Base-by-base conservation (phyloP, 2,888 invertebrate genomes). In the Drosophila pseudotalamancana region DNA sequence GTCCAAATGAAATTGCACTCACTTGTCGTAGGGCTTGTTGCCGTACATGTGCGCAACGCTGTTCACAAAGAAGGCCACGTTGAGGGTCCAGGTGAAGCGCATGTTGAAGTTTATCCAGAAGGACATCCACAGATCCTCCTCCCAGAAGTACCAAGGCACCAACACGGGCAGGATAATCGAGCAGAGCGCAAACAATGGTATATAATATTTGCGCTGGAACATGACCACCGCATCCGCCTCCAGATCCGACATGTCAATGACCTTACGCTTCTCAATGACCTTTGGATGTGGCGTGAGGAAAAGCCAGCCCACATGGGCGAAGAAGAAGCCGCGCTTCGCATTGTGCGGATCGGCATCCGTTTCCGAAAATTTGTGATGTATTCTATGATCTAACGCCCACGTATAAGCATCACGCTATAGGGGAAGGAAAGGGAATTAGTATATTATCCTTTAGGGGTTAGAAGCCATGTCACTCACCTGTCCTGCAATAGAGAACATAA, bases 1-100 rank as follows among this genome's bases (percentile, higher is more conserved):
- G 9, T 14, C 4, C 1, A n/a, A 9, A 9, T 5, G 3, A 5
- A 8, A 11, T 21, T 12, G 1, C 1, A 90, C 92, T 91, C 89
- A 95, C 95, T 93, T 95, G 91, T 98, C 98, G 89, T 98, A 98
- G 0, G 98, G 98, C 88, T 95, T 95, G 79, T 95, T 94, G n/a
- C 98, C 98, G 94, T 96, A 98, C 93, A 97, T 94, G 90, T 98
- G 98, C 0, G 98, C 98, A 9, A 96, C 95, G 89, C 97, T 97
- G 91, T 98, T 98, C n/a, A 98, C 98, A 83, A 96, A 94, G 93
- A 96, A 99, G 1, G 98, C 98, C 74, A 97, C 95, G 91, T 99
- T 97, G 6, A 99, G 93, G 0, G 96, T 96, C 70, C 95, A 92
- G 51, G 95, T 95, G 92, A 98, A 98, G 45, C 98, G 94, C 75